A percentile compares a stretch with the other conserved stretches of the same genome.
Evolutionary conservation across 2,797 vertebrate species (phyloP).

Genomic region (Sebastes minor): DNA sequence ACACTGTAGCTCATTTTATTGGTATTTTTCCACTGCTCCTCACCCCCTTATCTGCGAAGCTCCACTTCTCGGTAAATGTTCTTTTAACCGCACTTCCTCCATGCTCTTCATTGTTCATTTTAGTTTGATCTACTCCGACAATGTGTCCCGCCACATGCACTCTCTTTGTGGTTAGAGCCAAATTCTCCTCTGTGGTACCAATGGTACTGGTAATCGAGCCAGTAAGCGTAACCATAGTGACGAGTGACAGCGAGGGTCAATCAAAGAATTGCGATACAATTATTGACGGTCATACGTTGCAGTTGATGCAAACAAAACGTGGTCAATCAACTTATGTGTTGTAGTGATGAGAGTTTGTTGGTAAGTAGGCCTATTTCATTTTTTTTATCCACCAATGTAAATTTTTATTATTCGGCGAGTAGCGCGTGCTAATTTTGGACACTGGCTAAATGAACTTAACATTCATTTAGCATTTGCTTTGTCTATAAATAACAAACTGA

Average conservation of each 20-base stretch:
- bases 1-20: not conserved
- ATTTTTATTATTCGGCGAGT: not conserved
- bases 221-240: not conserved
- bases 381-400: rapidly evolving
- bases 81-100: not conserved
- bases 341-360: not conserved
- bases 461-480: not conserved
- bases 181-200: not conserved
- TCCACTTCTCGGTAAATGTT: not conserved
- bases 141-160: not conserved
- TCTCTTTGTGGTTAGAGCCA: not conserved
- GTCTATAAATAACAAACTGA: not conserved
- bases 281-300: not conserved
- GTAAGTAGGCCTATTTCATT: not conserved
- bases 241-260: not conserved
- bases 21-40: not conserved
- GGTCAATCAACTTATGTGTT: not conserved
- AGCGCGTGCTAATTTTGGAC: not conserved
- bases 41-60: not conserved
- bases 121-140: not conserved
- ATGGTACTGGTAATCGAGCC: not conserved
- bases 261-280: not conserved
- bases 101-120: not conserved
- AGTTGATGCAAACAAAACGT: no score
- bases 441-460: not conserved